Base-by-base conservation (phyloP, 2,888 invertebrate genomes). In the Drosophila subquinaria region DNA sequence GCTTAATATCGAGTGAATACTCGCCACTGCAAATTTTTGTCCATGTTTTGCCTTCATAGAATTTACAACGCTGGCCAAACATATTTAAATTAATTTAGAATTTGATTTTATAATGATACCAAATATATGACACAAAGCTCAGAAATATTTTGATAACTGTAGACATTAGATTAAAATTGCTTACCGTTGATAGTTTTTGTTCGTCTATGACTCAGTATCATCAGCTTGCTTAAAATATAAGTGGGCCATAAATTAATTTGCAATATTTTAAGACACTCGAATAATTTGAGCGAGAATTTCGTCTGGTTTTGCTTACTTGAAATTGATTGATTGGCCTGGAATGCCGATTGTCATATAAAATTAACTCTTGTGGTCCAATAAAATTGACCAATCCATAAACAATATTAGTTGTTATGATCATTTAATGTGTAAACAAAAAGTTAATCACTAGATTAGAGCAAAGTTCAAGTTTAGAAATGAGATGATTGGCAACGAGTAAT, bases 11-110 rank as follows among this genome's bases (percentile, higher is more conserved):
- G 0, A 0, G 0, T 8, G 62, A 20, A 6, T 69, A 69, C 5
- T 6, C 3, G n/a, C 62, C 66, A 3, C 3, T 13, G 17, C 68
- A 69, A 1, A 52, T 6, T 35, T 36, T 47, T 3, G 15, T 20
- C 40, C 67, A 67, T n/a, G 15, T n/a, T 33, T 30, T 30, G 20
- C 40, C n/a, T 11, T 56, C 56, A 56, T 20, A 45, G 20, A 43
- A 56, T 56, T 35, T 56, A 23, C 56, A 56, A 30, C 56, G 56
- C n/a, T 33, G n/a, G 0, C 56, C 35, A 5, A 53, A 30, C 11
- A 56, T 43, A 30, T 15, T 15, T 5, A 0, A 11, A 53, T 30
- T 40, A 30, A 15, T 9, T 40, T 6, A 23, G 8, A 10, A 27
- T 8, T 15, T 17, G 1, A 9, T 30, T 33, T 48, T 35, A 11